A percentile compares a stretch with the other conserved stretches of the same genome.
These are phyloP conservation scores for Drosophila pectinifera DNA, from an alignment of 1,140 invertebrate species.

Conservation along the genomic window DNA sequence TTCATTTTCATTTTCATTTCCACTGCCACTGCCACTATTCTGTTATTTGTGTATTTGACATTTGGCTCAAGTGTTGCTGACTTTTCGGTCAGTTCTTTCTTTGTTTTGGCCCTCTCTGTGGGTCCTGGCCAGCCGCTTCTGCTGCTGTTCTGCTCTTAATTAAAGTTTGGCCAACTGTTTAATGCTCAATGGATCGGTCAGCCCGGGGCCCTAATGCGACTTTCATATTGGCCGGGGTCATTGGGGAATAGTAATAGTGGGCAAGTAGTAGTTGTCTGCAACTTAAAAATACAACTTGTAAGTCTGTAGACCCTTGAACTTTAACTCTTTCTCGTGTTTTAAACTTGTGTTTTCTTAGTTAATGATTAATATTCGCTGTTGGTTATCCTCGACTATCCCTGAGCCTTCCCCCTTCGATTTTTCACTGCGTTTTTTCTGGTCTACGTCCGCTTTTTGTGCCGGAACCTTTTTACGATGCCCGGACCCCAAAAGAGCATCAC, in stretches of 20 bases:
- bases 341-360: not conserved
- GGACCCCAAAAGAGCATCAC: constrained; percentile 69
- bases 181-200: constrained; percentile 48
- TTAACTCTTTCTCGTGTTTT: not conserved
- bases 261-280: too few species aligned
- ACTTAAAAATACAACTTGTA: too few species aligned
- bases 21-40: not conserved
- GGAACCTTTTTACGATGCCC: constrained; percentile 38
- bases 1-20: constrained; percentile 56
- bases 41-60: constrained; percentile 81
- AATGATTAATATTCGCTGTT: constrained; percentile 17
- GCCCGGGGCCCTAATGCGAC: constrained; percentile 8
- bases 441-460: constrained; percentile 30
- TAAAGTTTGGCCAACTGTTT: constrained; percentile 76
- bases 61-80: constrained; percentile 83
- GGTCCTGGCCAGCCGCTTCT: constrained; percentile 26
- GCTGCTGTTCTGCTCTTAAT: constrained; percentile 61
- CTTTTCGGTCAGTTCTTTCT: constrained; percentile 71
- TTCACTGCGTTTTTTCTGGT: constrained; percentile 18
- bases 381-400: not conserved
- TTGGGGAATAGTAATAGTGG: too few species aligned
- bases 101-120: constrained; percentile 18
- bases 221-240: too few species aligned
- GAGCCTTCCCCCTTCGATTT: not conserved
- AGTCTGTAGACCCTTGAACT: too few species aligned